phyloP scores from a whole-genome alignment of 2,797 vertebrate species.

The Podarcis siculus region DNA sequence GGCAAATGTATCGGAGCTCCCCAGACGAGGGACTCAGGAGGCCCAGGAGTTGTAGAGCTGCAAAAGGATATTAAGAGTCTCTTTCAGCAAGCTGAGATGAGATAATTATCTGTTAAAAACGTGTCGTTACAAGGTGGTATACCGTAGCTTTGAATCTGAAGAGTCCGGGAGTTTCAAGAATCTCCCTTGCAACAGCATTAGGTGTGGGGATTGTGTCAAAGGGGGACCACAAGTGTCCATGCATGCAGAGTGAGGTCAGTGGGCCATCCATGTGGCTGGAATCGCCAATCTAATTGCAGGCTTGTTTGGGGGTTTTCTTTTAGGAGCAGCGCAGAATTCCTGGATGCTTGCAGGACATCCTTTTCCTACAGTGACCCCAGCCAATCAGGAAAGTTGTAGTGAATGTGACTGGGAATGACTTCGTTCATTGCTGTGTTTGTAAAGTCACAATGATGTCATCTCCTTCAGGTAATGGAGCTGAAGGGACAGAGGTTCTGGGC shows the following conservation, averaged over 20 bases:
- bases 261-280: not conserved
- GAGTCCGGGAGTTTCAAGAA: not conserved
- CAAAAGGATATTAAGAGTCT: not conserved
- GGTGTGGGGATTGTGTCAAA: not conserved
- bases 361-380: no score
- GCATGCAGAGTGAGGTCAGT: not conserved
- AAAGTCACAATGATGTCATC: no score
- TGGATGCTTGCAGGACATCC: no score
- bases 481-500: no score
- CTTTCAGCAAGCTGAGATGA: slow-evolving; percentile 38
- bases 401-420: no score
- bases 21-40: not conserved
- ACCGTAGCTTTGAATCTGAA: slow-evolving; percentile 26
- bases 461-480: no score
- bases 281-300: not conserved
- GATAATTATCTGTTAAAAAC: slow-evolving; percentile 44
- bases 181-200: not conserved
- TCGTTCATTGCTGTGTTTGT: no score
- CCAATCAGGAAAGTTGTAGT: no score
- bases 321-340: no score
- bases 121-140: not conserved
- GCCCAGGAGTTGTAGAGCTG: slow-evolving; percentile 11
- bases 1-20: not conserved
- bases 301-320: no score
- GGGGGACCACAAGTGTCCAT: not conserved